Base-by-base conservation (phyloP, 2,113 vertebrate genomes). In the Ceratotherium simum region DNA sequence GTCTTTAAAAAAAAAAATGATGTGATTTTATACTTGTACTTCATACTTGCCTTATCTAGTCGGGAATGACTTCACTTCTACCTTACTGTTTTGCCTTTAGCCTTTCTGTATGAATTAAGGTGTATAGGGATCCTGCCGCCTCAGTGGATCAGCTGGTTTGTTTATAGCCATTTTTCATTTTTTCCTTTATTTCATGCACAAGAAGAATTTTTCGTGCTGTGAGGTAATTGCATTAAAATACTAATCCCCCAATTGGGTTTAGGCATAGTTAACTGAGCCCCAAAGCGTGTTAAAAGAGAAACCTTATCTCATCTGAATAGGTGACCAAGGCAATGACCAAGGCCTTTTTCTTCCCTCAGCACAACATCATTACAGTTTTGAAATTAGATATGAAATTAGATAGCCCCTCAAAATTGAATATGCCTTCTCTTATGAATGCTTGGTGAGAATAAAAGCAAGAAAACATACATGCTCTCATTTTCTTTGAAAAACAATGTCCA, bases 181-280 rank as follows among this genome's bases (percentile, higher is more conserved):
- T 85, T 80, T 75, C n/a, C 9, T 76, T 56, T 60, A 58, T 14
- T 60, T 75, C 54, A n/a, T 65, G 54, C 27, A 65, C 76, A 86
- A 54, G 21, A 83, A 69, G 25, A 95, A 73, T 60, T 95, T 81
- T 72, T 27, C 72, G 62, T 64, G 62, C 39, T 58, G 48, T 46
- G 56, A 82, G 21, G 46, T 75, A 89, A 72, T 46, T 96, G 10
- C 25, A 83, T 91, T 81, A 87, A 96, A 93, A 93, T 90, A 51
- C 17, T 27, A 79, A 81, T 60, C 39, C 42, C 23, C 80, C 54
- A 80, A 73, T 14, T 39, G 29, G 48, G 21, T 88, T 62, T 89
- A 58, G 51, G 65, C 29, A 31, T 64, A 60, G 70, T 89, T 94
- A 72, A 36, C 72, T 56, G 60, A 76, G 31, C 58, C 39, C 27